These are phyloP conservation scores for Actinopyga echinites DNA, from an alignment of 53 echinoderm and acorn worm genomes.

Conservation along the genomic window DNA sequence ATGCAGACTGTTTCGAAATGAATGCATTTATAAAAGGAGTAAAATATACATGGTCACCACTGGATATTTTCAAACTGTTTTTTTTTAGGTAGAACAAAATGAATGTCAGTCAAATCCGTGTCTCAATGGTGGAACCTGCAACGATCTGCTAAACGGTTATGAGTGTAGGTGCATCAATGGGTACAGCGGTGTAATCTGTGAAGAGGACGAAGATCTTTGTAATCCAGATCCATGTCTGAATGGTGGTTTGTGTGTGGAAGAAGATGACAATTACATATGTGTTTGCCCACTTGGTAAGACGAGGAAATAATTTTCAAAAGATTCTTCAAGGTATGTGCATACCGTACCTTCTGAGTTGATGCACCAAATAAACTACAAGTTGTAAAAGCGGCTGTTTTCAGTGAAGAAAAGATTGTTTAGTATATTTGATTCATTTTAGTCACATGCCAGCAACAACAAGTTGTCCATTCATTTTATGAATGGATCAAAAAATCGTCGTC, in stretches of 20 bases:
- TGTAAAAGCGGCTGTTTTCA: no score
- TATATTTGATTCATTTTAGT: no score
- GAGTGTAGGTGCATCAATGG: not conserved
- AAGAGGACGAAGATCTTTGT: not conserved
- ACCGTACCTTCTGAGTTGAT: no score
- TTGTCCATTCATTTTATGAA: no score
- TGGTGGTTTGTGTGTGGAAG: slow-evolving; percentile 54
- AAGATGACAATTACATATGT: slow-evolving; percentile 59
- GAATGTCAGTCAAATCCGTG: not conserved
- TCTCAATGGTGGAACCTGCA: not conserved
- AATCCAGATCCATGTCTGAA: not conserved
- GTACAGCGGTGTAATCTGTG: not conserved
- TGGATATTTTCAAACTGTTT: no score
- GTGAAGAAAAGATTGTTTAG: no score
- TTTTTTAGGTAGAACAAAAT: not conserved
- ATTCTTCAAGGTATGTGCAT: no score
- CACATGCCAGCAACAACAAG: no score
- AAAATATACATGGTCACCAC: no score
- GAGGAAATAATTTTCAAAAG: no score
- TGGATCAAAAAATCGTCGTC: no score
- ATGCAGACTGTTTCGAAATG: not conserved
- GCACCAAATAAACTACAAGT: no score
- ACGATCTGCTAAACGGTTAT: not conserved
- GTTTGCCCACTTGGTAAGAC: slow-evolving; percentile 53
- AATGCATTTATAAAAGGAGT: not conserved